Conservation (phyloP, 2,113 vertebrate species). For the Tapirus terrestris region DNA sequence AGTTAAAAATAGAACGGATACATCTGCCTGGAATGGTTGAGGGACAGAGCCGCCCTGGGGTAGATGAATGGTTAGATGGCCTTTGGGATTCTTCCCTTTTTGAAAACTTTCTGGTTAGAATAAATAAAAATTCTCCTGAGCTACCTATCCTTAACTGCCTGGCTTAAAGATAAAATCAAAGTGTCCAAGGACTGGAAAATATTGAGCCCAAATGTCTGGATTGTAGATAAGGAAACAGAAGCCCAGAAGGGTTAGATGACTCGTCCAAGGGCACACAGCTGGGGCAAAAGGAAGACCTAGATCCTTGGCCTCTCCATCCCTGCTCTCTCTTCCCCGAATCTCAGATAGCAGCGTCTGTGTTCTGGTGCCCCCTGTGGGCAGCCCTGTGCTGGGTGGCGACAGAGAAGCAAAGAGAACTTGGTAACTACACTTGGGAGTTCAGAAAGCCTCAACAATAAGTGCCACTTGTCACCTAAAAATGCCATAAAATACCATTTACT, state of each 20-base stretch:
- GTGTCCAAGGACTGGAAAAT: constrained; percentile 37
- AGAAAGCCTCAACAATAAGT: not conserved
- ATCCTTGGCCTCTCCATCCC: not conserved
- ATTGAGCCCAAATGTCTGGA: constrained; percentile 40
- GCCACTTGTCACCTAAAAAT: not conserved
- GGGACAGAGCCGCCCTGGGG: constrained; percentile 41
- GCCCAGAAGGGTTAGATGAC: not conserved
- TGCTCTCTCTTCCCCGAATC: not conserved
- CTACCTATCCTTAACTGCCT: constrained; percentile 44
- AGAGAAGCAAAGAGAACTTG: not conserved
- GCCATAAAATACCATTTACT: not conserved
- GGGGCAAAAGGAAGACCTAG: not conserved
- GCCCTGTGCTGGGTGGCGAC: not conserved
- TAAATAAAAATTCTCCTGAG: constrained; percentile 58
- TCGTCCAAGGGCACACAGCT: not conserved
- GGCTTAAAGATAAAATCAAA: constrained; percentile 52
- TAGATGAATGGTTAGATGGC: constrained; percentile 63
- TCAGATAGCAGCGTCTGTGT: not conserved
- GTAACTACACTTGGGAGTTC: not conserved
- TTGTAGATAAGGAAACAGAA: constrained; percentile 52
- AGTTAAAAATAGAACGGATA: constrained; percentile 67
- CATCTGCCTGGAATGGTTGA: constrained; percentile 37
- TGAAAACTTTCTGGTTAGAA: constrained; percentile 61
- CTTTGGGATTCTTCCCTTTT: constrained; percentile 66
- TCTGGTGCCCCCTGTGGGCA: not conserved